Conservation (phyloP, 1,140 invertebrate genomes). For the Tetraneura akinire region DNA sequence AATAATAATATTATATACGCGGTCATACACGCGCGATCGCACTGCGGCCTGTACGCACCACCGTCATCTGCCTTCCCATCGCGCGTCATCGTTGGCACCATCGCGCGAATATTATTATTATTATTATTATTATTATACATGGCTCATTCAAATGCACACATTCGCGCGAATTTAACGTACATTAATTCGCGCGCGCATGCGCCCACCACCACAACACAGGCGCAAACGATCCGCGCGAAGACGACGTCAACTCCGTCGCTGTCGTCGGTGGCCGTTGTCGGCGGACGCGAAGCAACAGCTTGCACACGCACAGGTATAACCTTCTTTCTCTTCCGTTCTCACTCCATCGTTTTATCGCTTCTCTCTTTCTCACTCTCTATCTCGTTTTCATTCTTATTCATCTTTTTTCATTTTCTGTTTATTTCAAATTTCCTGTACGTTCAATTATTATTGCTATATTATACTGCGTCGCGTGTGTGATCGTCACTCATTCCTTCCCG, state of each 20-base stretch:
- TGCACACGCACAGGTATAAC: conserved; percentile 8
- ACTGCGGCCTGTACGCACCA: neutral
- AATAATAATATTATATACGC: too few species aligned
- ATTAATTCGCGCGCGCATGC: too few species aligned
- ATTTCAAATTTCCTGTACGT: too few species aligned
- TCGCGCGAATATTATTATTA: too few species aligned
- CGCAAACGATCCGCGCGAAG: neutral
- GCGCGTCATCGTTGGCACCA: too few species aligned
- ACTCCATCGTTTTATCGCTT: neutral
- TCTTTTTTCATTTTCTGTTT: neutral
- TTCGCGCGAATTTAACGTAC: too few species aligned
- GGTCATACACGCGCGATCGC: neutral
- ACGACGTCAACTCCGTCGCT: neutral
- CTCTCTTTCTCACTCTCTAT: neutral
- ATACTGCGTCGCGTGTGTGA: neutral
- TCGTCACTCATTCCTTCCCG: too few species aligned
- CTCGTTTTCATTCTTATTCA: neutral
- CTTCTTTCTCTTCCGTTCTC: neutral
- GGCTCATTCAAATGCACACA: too few species aligned
- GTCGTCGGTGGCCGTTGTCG: neutral
- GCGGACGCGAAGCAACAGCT: conserved; percentile 42
- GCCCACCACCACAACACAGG: too few species aligned
- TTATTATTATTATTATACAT: too few species aligned
- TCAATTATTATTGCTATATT: neutral
- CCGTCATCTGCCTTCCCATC: neutral